Percentiles rank a stretch among this genome's conserved stretches.
phyloP scores from a whole-genome alignment of 2,888 invertebrate genomes.

The Sphaerolaimus hirsutus region DNA sequence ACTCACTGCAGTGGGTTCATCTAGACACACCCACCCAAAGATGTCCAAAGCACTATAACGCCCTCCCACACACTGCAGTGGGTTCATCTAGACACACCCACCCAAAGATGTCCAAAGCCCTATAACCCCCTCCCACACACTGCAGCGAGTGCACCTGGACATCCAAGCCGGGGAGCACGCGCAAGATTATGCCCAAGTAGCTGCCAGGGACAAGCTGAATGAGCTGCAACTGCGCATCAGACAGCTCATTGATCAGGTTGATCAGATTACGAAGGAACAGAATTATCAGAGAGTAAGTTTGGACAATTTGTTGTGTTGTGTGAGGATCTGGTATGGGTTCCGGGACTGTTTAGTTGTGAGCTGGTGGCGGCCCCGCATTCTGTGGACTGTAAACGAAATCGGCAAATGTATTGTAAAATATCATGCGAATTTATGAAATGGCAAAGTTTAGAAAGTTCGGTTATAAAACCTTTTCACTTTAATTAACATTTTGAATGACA shows the following conservation, averaged over 20 bases:
- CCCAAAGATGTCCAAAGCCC: too few species aligned
- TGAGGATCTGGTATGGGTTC: too few species aligned
- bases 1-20: too few species aligned
- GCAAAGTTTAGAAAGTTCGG: neutral
- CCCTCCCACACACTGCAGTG: too few species aligned
- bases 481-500: too few species aligned
- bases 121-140: too few species aligned
- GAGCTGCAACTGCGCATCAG: conserved; percentile 79
- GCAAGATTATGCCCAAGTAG: conserved; percentile 78
- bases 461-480: too few species aligned
- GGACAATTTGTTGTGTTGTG: neutral
- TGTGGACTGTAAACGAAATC: neutral
- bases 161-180: conserved; percentile 98
- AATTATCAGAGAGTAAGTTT: conserved; percentile 70
- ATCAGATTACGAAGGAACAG: conserved; percentile 97
- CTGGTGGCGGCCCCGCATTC: too few species aligned
- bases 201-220: conserved; percentile 82
- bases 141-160: conserved; percentile 60
- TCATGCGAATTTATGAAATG: neutral
- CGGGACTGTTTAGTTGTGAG: too few species aligned
- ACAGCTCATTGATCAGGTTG: conserved; percentile 84
- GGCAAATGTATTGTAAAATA: neutral
- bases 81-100: too few species aligned
- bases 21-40: too few species aligned
- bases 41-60: too few species aligned